These are phyloP conservation scores for Antennarius maculatus DNA, from an alignment of 2,797 vertebrate species.

Conservation along the genomic window DNA sequence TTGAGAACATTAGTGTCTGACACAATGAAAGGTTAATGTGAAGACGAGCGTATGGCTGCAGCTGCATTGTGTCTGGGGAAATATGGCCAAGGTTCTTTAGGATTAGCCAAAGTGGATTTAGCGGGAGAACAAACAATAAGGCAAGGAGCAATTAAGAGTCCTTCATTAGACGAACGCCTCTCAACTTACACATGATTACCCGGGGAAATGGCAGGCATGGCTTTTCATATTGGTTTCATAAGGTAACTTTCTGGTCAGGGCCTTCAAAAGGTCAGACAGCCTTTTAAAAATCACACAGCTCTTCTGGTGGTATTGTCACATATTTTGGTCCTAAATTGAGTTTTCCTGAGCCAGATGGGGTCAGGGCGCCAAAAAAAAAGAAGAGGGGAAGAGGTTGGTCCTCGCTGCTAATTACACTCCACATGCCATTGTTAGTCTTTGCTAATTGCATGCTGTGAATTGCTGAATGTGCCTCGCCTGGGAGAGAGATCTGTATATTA, in stretches of 20 bases:
- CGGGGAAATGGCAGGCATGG: conserved; percentile 28
- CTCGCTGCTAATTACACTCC: conserved; percentile 73
- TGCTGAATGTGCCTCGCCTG: conserved; percentile 53
- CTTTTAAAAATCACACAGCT: conserved; percentile 34
- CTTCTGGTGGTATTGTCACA: conserved; percentile 14
- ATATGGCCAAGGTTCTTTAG: conserved; percentile 67
- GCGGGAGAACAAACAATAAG: conserved; percentile 68
- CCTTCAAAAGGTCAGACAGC: conserved; percentile 47
- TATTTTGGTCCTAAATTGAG: conserved; percentile 54
- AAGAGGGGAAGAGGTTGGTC: conserved; percentile 63
- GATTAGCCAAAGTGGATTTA: conserved; percentile 78
- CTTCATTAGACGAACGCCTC: conserved; percentile 70
- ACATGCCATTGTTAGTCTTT: conserved; percentile 77
- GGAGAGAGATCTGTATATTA: conserved; percentile 61
- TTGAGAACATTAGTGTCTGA: conserved; percentile 1
- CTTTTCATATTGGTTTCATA: conserved; percentile 12
- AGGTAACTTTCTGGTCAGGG: conserved; percentile 39
- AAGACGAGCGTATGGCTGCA: conserved; percentile 33
- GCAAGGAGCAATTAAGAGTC: conserved; percentile 68
- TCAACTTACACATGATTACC: conserved; percentile 53
- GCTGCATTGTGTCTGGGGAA: conserved; percentile 63
- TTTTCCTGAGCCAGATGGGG: conserved; percentile 66
- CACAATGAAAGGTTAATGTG: conserved; percentile 28
- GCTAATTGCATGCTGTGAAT: conserved; percentile 73
- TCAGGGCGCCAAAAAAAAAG: conserved; percentile 59